Evolutionary conservation across 1,140 invertebrate genomes (phyloP).

Genomic region (Akabosia matsudoensis): DNA sequence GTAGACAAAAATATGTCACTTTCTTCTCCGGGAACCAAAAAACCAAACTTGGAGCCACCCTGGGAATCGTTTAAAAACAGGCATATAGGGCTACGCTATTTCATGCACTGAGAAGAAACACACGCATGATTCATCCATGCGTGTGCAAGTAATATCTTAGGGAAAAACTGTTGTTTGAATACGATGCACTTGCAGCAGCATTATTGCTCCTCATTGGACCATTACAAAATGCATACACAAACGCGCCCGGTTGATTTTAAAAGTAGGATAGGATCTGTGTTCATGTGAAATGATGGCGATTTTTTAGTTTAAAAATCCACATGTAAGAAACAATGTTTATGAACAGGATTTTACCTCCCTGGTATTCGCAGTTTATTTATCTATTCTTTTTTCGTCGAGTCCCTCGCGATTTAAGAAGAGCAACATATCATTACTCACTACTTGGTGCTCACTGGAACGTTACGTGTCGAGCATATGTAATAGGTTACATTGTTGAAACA

Average conservation of each 20-base stretch:
- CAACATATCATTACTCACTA: not conserved
- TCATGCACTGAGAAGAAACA: not conserved
- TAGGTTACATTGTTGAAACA: not conserved
- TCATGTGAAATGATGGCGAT: not conserved
- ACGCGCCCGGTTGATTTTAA: too few species aligned
- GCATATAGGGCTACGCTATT: not conserved
- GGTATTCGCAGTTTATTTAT: not conserved
- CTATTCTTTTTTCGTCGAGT: not conserved
- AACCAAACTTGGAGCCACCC: not conserved
- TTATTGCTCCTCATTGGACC: not conserved
- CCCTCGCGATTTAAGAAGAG: not conserved
- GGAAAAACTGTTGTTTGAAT: not conserved
- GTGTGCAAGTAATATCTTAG: not conserved
- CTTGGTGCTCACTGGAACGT: not conserved
- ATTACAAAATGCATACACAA: not conserved
- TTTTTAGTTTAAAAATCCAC: not conserved
- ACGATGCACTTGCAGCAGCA: not conserved
- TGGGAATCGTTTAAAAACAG: not conserved
- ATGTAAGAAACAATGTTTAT: not conserved
- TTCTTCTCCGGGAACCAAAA: not conserved
- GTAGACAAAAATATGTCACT: slow-evolving; percentile 12
- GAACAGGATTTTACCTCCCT: not conserved
- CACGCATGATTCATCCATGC: not conserved
- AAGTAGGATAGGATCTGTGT: not conserved
- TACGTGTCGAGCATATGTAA: not conserved